Evolutionary conservation across 1,140 invertebrate species (phyloP).

Genomic region (Diorhabda carinulata): DNA sequence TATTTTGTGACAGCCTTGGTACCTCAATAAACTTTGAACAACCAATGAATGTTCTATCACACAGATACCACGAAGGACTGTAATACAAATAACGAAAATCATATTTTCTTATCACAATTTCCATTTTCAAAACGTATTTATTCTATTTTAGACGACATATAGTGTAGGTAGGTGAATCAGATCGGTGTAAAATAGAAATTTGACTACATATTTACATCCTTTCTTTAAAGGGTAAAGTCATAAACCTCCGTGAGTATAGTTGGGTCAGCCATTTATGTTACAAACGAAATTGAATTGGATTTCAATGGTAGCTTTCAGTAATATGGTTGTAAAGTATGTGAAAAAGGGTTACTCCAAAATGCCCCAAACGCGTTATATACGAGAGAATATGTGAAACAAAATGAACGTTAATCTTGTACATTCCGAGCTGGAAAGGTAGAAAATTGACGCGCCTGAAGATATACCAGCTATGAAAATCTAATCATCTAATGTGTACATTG

Average conservation of each 20-base stretch:
- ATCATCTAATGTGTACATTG: too few relatives aligned
- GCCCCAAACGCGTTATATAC: background rate
- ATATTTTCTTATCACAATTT: too few relatives aligned
- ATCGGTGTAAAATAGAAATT: too few relatives aligned
- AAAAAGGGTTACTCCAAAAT: background rate
- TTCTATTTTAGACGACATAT: too few relatives aligned
- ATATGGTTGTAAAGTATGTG: background rate
- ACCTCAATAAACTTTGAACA: too few relatives aligned
- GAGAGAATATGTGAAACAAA: background rate
- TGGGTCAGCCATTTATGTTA: constrained; percentile 2
- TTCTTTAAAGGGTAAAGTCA: background rate
- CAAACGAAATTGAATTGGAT: constrained; percentile 2
- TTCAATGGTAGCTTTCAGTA: constrained; percentile 1
- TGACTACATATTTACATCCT: background rate
- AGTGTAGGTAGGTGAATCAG: too few relatives aligned
- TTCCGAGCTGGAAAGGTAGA: background rate
- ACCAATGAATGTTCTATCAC: too few relatives aligned
- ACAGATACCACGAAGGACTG: too few relatives aligned
- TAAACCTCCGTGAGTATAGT: constrained; percentile 2
- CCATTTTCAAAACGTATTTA: too few relatives aligned
- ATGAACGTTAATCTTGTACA: constrained; percentile 2
- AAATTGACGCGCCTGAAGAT: constrained; percentile 2
- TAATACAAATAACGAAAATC: too few relatives aligned
- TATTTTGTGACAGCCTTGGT: too few relatives aligned
- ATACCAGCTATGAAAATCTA: too few relatives aligned